These are phyloP conservation scores for Chymomyza fuscimana DNA, from an alignment of 2,888 invertebrate species.

Conservation along the genomic window DNA sequence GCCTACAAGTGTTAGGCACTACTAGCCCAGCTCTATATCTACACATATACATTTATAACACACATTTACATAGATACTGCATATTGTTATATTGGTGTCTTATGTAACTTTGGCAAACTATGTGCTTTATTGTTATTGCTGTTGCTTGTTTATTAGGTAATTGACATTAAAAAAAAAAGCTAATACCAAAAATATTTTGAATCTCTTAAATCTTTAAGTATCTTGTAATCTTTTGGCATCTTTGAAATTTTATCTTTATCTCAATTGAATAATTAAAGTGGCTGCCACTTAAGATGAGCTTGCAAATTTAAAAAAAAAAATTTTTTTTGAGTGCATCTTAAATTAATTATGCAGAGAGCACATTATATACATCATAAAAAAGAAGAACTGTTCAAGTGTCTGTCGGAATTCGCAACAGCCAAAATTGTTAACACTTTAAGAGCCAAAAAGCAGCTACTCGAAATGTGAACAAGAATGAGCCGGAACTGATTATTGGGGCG, in stretches of 20 bases:
- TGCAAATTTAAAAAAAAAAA: conserved; percentile 33
- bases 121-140: background rate
- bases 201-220: background rate
- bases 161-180: background rate
- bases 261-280: conserved; percentile 53
- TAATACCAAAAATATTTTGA: too few species aligned
- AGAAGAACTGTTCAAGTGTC: conserved; percentile 2
- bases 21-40: background rate
- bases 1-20: conserved; percentile 51
- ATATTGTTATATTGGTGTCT: background rate
- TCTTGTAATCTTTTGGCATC: background rate
- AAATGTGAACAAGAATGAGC: conserved; percentile 9
- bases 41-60: background rate
- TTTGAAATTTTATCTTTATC: background rate
- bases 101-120: conserved; percentile 7
- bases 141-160: background rate
- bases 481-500: background rate
- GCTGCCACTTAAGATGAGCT: conserved; percentile 50
- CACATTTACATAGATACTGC: background rate
- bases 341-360: conserved; percentile 66
- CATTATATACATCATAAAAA: conserved; percentile 39
- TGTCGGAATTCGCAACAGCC: conserved; percentile 19
- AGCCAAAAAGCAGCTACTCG: conserved; percentile 64
- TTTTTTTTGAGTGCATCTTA: conserved; percentile 56
- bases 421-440: conserved; percentile 65